Conservation (phyloP, 2,888 invertebrate genomes). For the Apoda limacodes region DNA sequence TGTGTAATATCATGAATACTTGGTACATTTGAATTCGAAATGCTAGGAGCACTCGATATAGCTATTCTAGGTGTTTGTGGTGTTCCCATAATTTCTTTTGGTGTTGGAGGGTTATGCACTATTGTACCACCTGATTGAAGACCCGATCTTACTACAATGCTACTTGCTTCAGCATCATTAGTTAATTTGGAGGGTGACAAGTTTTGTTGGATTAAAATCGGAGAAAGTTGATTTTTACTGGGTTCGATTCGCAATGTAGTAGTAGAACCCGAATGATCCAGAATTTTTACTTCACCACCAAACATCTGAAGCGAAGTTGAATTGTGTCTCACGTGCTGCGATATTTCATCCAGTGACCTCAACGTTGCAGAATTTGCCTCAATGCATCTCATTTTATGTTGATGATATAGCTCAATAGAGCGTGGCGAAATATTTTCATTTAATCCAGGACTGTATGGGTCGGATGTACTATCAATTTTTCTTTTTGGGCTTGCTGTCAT, state of each 20-base stretch:
- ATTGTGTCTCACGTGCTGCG: constrained; percentile 67
- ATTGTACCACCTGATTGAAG: constrained; percentile 88
- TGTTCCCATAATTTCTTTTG: constrained; percentile 49
- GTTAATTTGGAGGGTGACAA: constrained; percentile 54
- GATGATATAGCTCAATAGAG: constrained; percentile 50
- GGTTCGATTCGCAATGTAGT: constrained; percentile 79
- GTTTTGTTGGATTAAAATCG: constrained; percentile 63
- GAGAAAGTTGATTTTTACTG: constrained; percentile 67
- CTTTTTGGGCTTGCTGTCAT: constrained; percentile 50
- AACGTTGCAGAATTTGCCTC: constrained; percentile 59
- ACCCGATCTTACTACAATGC: constrained; percentile 83
- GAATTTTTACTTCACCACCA: constrained; percentile 82
- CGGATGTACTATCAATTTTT: constrained; percentile 47
- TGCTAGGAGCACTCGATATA: constrained; percentile 66
- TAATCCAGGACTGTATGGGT: constrained; percentile 49
- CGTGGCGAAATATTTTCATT: constrained; percentile 53
- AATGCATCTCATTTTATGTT: constrained; percentile 61
- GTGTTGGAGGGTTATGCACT: constrained; percentile 70
- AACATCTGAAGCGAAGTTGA: constrained; percentile 75
- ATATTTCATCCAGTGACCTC: constrained; percentile 69
- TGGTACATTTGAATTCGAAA: constrained; percentile 46
- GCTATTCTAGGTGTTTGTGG: constrained; percentile 66
- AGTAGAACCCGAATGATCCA: constrained; percentile 76
- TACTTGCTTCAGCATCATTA: constrained; percentile 68
- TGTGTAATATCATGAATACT: constrained; percentile 63